phyloP scores from a whole-genome alignment of 1,140 invertebrate genomes.

The Reticulitermes speratus region DNA sequence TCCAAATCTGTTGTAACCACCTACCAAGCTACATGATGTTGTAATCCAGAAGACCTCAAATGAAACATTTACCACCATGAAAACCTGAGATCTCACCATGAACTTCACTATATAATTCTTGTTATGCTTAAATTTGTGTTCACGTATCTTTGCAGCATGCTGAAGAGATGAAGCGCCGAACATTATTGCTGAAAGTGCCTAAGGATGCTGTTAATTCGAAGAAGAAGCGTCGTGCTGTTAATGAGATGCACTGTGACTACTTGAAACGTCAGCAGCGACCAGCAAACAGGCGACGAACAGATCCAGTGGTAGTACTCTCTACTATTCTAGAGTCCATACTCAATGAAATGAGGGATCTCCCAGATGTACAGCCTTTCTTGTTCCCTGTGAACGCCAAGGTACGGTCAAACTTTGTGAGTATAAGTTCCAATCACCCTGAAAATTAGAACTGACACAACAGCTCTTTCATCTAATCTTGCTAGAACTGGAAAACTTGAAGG shows the following conservation, averaged over 20 bases:
- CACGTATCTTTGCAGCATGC: constrained; percentile 62
- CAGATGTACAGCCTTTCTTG: constrained; percentile 89
- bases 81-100: too few species aligned
- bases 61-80: too few species aligned
- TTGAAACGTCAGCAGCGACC: constrained; percentile 83
- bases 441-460: neutral
- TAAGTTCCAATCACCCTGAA: constrained; percentile 27
- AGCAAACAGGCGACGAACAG: constrained; percentile 90
- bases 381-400: constrained; percentile 93
- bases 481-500: too few species aligned
- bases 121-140: too few species aligned
- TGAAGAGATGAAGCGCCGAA: constrained; percentile 75
- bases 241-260: constrained; percentile 88
- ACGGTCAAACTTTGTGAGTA: constrained; percentile 37
- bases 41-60: too few species aligned
- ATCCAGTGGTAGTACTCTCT: constrained; percentile 93
- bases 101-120: too few species aligned
- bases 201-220: constrained; percentile 69
- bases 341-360: constrained; percentile 90
- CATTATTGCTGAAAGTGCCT: constrained; percentile 80
- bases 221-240: constrained; percentile 64
- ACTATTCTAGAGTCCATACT: constrained; percentile 90
- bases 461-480: neutral
- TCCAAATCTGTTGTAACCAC: too few species aligned
- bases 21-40: too few species aligned